Conservation (phyloP, 2,797 vertebrate species). For the Neosalanx taihuensis region DNA sequence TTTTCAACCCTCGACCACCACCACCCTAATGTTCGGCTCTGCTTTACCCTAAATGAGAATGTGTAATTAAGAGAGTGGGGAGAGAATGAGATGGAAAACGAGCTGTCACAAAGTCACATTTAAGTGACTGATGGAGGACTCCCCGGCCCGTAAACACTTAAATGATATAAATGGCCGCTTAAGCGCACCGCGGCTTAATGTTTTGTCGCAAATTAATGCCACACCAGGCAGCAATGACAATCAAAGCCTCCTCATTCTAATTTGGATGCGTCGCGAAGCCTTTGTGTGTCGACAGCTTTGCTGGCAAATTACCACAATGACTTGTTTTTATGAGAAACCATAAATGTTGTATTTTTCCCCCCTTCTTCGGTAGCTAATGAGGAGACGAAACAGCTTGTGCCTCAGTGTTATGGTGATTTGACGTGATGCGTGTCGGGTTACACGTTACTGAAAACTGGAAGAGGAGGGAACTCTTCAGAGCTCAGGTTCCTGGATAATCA, state of each 20-base stretch:
- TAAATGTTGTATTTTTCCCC: conserved; percentile 75
- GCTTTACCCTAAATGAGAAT: conserved; percentile 81
- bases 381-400: conserved; percentile 80
- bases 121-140: conserved; percentile 92
- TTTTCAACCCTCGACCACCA: not conserved
- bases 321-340: conserved; percentile 91
- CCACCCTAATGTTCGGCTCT: not conserved
- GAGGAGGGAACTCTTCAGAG: conserved; percentile 50
- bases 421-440: conserved; percentile 41
- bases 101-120: conserved; percentile 99
- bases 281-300: conserved; percentile 88
- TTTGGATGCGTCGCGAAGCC: conserved; percentile 96
- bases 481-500: conserved; percentile 59
- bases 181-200: conserved; percentile 97
- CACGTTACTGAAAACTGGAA: conserved; percentile 32
- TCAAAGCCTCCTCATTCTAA: conserved; percentile 97
- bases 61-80: conserved; percentile 97
- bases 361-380: conserved; percentile 83
- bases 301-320: conserved; percentile 97
- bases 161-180: conserved; percentile 99
- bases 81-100: conserved; percentile 92
- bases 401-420: conserved; percentile 47
- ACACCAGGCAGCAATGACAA: conserved; percentile 97
- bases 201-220: conserved; percentile 99
- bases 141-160: conserved; percentile 95